A percentile compares a stretch with the other conserved stretches of the same genome.
These are phyloP conservation scores for Poecilia velifera DNA, from an alignment of 2,797 vertebrate species.

Conservation along the genomic window DNA sequence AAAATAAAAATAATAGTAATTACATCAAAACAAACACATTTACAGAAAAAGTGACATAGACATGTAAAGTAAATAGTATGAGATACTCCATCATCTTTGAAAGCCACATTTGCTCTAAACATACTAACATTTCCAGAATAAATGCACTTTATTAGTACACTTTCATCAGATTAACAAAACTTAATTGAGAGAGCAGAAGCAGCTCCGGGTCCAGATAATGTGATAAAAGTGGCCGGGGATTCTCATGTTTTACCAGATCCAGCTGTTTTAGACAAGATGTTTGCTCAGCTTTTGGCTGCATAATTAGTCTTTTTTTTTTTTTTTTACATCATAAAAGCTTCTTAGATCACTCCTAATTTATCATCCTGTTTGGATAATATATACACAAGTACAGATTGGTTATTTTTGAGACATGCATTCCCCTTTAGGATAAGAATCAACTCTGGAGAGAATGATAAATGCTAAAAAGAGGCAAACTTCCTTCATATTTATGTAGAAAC, in stretches of 20 bases:
- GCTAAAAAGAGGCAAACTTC: not conserved
- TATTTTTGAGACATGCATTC: not conserved
- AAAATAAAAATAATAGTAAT: not conserved
- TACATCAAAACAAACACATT: not conserved
- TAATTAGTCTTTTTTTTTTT: conserved; percentile 63
- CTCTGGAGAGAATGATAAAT: not conserved
- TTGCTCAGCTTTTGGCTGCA: conserved; percentile 74
- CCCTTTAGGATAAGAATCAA: not conserved
- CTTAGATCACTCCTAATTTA: conserved; percentile 9
- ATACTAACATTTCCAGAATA: conserved; percentile 10
- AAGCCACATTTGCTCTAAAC: not conserved
- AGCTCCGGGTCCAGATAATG: conserved; percentile 34
- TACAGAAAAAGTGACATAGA: not conserved
- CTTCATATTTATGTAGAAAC: not conserved
- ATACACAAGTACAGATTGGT: not conserved
- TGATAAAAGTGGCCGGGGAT: not conserved
- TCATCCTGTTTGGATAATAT: not conserved
- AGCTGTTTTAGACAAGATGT: conserved; percentile 51
- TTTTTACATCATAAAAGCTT: conserved; percentile 71
- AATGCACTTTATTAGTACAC: conserved; percentile 8
- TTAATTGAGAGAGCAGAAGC: conserved; percentile 45
- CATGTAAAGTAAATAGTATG: not conserved
- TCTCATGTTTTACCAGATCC: conserved; percentile 39
- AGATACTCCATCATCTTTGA: not conserved
- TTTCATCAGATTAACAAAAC: conserved; percentile 53